Evolutionary conservation across 2,113 vertebrate genomes (phyloP).

Genomic region (Clarias batrachus): DNA sequence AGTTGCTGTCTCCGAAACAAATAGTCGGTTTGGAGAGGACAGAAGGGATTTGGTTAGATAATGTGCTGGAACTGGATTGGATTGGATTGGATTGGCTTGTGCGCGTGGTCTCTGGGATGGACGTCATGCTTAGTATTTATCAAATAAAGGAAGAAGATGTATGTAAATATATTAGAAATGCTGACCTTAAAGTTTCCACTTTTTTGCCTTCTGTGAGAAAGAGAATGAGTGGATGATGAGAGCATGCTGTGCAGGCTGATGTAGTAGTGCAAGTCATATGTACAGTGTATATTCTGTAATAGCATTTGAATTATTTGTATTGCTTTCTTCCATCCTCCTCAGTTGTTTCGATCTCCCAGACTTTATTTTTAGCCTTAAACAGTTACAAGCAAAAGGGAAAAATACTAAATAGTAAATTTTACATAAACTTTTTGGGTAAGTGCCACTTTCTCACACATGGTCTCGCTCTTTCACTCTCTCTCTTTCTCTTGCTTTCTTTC

Average conservation of each 20-base stretch:
- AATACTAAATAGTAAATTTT: conserved; percentile 63
- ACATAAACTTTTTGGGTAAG: conserved; percentile 57
- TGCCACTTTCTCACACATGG: conserved; percentile 18
- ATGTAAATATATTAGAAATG: not conserved
- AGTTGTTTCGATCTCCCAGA: conserved; percentile 52
- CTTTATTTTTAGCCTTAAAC: conserved; percentile 47
- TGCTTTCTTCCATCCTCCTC: conserved; percentile 38
- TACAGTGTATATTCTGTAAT: conserved; percentile 9
- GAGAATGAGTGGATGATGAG: not conserved
- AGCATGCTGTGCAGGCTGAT: not conserved
- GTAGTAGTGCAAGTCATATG: conserved; percentile 48
- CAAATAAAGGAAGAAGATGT: not conserved
- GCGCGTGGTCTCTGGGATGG: not conserved
- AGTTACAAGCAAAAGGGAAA: conserved; percentile 52
- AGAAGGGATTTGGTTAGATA: conserved; percentile 7
- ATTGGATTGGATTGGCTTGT: not conserved
- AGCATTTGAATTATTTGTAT: conserved; percentile 64
- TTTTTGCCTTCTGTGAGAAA: not conserved
- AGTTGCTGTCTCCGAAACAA: conserved; percentile 51
- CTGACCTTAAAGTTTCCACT: not conserved
- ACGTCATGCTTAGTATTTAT: not conserved
- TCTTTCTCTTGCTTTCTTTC: conserved; percentile 55
- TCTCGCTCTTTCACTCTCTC: conserved; percentile 49
- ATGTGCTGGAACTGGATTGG: conserved; percentile 14
- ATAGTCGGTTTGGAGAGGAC: conserved; percentile 51